Percentiles rank a stretch among this genome's conserved stretches.
Evolutionary conservation across 2,113 vertebrate genomes (phyloP).

Genomic region (Sinocyclocheilus maitianheensis): DNA sequence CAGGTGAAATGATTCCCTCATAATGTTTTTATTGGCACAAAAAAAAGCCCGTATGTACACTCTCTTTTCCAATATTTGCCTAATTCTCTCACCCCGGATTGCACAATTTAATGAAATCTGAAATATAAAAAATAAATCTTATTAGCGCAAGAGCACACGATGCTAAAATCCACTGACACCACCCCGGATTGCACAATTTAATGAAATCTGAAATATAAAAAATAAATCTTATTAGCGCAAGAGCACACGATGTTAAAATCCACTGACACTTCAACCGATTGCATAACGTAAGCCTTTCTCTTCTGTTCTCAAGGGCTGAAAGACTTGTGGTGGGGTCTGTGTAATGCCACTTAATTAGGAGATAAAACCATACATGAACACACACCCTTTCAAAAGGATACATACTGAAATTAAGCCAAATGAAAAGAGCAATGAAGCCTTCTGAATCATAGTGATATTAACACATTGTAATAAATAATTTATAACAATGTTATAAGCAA

Average conservation of each 20-base stretch:
- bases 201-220: constrained; percentile 73
- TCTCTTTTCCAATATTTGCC: constrained; percentile 70
- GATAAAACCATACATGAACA: constrained; percentile 59
- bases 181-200: constrained; percentile 68
- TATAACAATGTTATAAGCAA: background rate
- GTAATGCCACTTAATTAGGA: constrained; percentile 74
- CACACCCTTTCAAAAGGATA: background rate
- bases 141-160: constrained; percentile 63
- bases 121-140: constrained; percentile 71
- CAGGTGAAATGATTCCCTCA: constrained; percentile 65
- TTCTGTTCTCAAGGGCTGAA: constrained; percentile 44
- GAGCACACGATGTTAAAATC: constrained; percentile 66
- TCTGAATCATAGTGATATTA: background rate
- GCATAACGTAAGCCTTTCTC: constrained; percentile 63
- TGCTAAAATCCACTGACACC: constrained; percentile 67
- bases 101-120: constrained; percentile 72
- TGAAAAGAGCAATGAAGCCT: background rate
- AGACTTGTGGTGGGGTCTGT: constrained; percentile 66
- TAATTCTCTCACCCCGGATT: constrained; percentile 66
- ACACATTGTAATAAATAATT: background rate
- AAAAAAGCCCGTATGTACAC: constrained; percentile 44
- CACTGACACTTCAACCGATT: constrained; percentile 68
- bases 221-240: constrained; percentile 67
- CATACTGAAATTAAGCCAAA: background rate
- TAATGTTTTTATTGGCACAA: constrained; percentile 71